Percentiles rank a stretch among this genome's conserved stretches.
phyloP scores from a whole-genome alignment of 2,888 invertebrate genomes.

The Ceratothoa steindachneri region DNA sequence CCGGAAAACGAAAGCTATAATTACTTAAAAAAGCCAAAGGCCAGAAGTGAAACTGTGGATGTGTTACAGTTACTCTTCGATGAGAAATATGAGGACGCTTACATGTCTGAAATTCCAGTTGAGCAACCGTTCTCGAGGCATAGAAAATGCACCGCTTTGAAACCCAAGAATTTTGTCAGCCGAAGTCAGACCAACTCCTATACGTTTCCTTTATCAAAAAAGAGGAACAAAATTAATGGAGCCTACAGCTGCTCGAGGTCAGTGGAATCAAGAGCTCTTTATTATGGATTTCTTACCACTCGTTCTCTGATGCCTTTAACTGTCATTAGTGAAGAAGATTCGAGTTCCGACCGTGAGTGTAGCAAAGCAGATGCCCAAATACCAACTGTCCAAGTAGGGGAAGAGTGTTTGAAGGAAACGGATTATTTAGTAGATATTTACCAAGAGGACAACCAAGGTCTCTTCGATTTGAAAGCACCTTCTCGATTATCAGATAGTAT shows the following conservation, averaged over 20 bases:
- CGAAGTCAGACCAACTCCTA: not conserved
- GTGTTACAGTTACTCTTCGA: conserved; percentile 5
- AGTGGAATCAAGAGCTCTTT: not conserved
- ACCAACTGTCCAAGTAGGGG: too few species aligned
- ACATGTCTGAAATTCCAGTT: conserved; percentile 18
- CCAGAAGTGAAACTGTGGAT: not conserved
- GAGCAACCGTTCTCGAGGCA: not conserved
- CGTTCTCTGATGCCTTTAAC: not conserved
- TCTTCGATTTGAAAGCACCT: too few species aligned
- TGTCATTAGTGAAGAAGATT: not conserved
- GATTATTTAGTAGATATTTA: too few species aligned
- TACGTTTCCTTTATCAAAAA: not conserved
- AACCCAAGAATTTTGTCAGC: not conserved
- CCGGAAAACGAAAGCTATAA: not conserved
- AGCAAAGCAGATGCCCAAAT: too few species aligned
- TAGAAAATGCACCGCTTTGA: not conserved
- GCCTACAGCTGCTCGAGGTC: not conserved
- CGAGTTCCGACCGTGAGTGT: not conserved
- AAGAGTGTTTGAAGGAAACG: too few species aligned
- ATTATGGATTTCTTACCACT: not conserved
- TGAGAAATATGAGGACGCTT: conserved; percentile 26
- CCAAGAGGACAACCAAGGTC: too few species aligned
- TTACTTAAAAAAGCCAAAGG: not conserved
- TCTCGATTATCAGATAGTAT: too few species aligned
- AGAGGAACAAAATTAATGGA: not conserved